A percentile compares a stretch with the other conserved stretches of the same genome.
phyloP scores from a whole-genome alignment of 2,888 invertebrate species.

The Desoria tigrina region DNA sequence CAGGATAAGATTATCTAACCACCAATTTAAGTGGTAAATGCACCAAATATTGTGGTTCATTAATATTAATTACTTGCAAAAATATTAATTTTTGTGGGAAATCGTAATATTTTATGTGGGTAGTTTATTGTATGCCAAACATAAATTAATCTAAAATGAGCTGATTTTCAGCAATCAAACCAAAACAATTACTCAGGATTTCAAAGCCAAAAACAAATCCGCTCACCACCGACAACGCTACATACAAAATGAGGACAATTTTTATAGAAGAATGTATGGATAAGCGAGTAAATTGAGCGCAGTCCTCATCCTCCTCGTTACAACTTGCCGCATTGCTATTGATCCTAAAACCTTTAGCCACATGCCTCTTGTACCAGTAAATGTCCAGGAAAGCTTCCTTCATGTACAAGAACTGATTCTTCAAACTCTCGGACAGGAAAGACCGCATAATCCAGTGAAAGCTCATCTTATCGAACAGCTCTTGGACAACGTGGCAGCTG shows the following conservation, averaged over 20 bases:
- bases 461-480: neutral
- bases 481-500: neutral
- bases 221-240: no score
- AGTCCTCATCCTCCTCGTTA: constrained; percentile 3
- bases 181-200: no score
- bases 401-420: neutral
- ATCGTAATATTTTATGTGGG: no score
- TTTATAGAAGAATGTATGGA: neutral
- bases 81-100: no score
- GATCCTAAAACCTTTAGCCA: neutral
- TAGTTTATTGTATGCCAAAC: no score
- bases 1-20: no score
- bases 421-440: neutral
- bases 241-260: neutral
- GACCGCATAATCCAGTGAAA: neutral
- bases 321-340: neutral
- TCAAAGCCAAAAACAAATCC: no score
- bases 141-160: no score
- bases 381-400: neutral
- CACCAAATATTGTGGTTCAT: no score
- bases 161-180: no score
- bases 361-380: neutral
- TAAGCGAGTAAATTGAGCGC: neutral
- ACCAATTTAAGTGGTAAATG: no score
- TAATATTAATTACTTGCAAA: no score